Base-by-base conservation (phyloP, 2,888 invertebrate genomes). In the Drosophila austrosaltans region DNA sequence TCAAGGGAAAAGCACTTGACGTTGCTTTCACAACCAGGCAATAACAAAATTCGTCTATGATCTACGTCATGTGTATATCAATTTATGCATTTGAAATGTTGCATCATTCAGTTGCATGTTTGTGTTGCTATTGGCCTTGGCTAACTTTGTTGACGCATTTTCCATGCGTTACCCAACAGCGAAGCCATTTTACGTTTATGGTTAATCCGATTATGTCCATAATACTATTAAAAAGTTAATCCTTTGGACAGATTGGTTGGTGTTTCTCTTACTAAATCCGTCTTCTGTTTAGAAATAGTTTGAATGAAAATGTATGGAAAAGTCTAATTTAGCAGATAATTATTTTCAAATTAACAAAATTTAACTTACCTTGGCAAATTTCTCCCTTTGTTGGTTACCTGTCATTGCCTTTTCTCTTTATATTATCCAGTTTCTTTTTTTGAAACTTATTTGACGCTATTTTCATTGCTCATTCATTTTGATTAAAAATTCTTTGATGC, bases 401-500 rank as follows among this genome's bases (percentile, higher is more conserved):
- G 22, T 25, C 36, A 57, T 39, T 57, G 10, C 36, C 6, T 36
- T 57, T 36, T 5, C 1, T 57, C 5, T 53, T 53, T 5, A 6
- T 5, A 36, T 57, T 57, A 8, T 36, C 20, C 22, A 0, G 22
- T 32, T 57, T 22, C 12, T 57, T 36, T 57, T 48, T 57, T 36
- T 57, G 22, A 22, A 57, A 32, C 57, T 22, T 39, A 39, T 20
- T 20, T 20, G 22, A 5, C 4, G 57, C 57, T 57, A 58, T 56
- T 48, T 40, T 40, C 16, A 57, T 22, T 12, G 22, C 12, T 40
- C 53, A 44, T 58, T 71, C 58, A 71, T 71, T 64, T 69, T 66
- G 67, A 72, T 72, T 66, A 67, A 70, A 60, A 56, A 54, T 59
- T 64, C 22, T 66, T 74, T 76, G 39, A 75, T 61, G 75, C 58